These are phyloP conservation scores for Zosterops pallidus DNA, from an alignment of 2,113 vertebrate genomes.

Conservation along the genomic window DNA sequence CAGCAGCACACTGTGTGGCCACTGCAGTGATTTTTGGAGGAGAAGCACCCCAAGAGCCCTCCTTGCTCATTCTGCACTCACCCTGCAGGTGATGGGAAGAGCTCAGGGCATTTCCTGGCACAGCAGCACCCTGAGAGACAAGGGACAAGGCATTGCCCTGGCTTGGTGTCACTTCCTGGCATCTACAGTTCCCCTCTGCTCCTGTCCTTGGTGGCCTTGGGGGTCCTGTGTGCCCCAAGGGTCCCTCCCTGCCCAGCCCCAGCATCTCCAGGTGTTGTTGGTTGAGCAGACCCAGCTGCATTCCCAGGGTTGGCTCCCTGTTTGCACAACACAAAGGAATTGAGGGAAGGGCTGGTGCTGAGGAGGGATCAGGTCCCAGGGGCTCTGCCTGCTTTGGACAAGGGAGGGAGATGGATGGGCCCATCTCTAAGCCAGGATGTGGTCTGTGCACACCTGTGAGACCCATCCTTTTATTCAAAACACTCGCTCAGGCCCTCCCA, in stretches of 20 bases:
- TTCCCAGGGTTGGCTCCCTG: background rate
- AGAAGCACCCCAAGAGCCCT: background rate
- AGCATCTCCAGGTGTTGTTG: background rate
- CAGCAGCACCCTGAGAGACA: background rate
- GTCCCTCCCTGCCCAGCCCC: background rate
- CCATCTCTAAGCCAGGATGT: background rate
- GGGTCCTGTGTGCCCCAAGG: background rate
- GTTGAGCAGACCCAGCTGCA: background rate
- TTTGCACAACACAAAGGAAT: background rate
- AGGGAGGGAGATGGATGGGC: background rate
- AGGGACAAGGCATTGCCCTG: background rate
- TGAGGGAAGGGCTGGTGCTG: background rate
- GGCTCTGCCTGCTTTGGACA: background rate
- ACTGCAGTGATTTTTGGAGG: background rate
- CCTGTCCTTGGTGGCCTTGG: background rate
- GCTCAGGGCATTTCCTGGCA: fast-evolving
- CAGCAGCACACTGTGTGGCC: fast-evolving
- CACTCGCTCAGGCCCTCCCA: background rate
- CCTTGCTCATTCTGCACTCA: background rate
- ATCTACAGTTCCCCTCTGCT: background rate
- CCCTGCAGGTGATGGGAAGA: background rate
- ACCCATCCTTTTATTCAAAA: background rate
- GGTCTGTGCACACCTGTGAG: background rate
- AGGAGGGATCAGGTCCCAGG: background rate
- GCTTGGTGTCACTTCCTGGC: background rate